Evolutionary conservation across 2,113 vertebrate species (phyloP), one percentile per base, ranked within the genome.

Genomic region (Anseranas semipalmata): DNA sequence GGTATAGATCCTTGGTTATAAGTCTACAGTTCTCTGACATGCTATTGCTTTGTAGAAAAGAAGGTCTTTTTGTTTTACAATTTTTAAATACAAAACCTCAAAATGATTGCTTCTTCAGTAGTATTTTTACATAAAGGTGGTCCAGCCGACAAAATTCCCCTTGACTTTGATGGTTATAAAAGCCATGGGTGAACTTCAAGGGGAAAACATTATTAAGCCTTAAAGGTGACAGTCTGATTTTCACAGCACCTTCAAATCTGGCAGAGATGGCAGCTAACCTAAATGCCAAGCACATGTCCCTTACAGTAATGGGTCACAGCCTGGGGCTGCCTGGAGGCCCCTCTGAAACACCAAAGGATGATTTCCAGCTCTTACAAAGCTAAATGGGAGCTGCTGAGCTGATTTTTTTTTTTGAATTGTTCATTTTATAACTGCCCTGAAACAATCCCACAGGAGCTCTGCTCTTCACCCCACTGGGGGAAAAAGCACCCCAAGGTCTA

Each of bases 1-100:
- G 81, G 84, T 95, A 94, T 95, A 95, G 92, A 96, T 91, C 59
- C 53, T 85, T 66, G 53, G 89, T 91, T 97, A 85, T 83, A 95
- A 87, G 86, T 78, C 67, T 56, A 53, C 2, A 39, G 58, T 73
- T 85, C 81, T 85, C 84, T 93, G 78, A 93, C 81, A 84, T 7
- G 15, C 73, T 93, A 82, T 21, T 89, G 73, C 88, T 92, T 81
- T 73, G 62, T 59, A 95, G 77, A 85, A 88, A 89, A 50, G 53
- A 89, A 87, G 21, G 52, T 78, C 60, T 90, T 90, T 94, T 67
- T 85, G 63, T 65, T 82, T 89, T 75, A 89, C 50, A 46, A 22
- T 82, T 94, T 76, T 66, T 85, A 89, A 95, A 94, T 79, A 93
- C 28, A 76, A 89, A 94, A 79, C 43, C 32, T 85, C 15, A 3